A percentile compares a stretch with the other conserved stretches of the same genome.
phyloP scores from a whole-genome alignment of 2,113 vertebrate species.

The Entomyzon cyanotis region DNA sequence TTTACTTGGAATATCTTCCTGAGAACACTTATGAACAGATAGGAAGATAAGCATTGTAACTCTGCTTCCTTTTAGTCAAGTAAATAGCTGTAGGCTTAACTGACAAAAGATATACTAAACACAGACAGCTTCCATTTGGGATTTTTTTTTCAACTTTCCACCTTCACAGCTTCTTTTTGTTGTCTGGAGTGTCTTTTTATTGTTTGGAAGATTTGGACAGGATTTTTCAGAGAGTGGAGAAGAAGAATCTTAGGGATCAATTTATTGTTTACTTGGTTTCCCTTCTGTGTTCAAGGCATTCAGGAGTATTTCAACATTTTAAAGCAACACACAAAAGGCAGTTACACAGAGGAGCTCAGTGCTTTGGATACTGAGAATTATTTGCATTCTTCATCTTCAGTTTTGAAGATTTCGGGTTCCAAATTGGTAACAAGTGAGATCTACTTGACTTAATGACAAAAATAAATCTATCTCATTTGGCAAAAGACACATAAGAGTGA shows the following conservation, averaged over 20 bases:
- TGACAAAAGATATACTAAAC: neutral
- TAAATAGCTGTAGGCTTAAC: neutral
- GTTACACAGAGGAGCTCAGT: neutral
- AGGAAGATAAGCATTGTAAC: neutral
- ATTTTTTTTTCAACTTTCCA: neutral
- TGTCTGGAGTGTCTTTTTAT: neutral
- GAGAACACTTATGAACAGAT: constrained; percentile 23
- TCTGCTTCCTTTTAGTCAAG: constrained; percentile 5
- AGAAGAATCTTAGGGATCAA: neutral
- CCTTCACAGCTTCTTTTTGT: neutral
- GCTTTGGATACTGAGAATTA: neutral
- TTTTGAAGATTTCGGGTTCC: neutral
- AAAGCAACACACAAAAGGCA: neutral
- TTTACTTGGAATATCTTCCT: constrained; percentile 13
- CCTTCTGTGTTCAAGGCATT: neutral
- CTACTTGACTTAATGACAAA: neutral
- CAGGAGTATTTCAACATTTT: neutral
- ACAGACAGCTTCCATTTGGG: neutral
- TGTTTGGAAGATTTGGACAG: neutral
- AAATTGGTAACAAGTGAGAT: neutral
- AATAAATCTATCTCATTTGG: neutral
- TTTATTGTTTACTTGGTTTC: neutral
- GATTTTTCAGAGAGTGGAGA: neutral
- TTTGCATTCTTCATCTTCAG: neutral
- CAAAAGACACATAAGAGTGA: neutral